A percentile compares a stretch with the other conserved stretches of the same genome.
These are phyloP conservation scores for Scaptodrosophila lebanonensis DNA, from an alignment of 1,140 invertebrate species.

Conservation along the genomic window DNA sequence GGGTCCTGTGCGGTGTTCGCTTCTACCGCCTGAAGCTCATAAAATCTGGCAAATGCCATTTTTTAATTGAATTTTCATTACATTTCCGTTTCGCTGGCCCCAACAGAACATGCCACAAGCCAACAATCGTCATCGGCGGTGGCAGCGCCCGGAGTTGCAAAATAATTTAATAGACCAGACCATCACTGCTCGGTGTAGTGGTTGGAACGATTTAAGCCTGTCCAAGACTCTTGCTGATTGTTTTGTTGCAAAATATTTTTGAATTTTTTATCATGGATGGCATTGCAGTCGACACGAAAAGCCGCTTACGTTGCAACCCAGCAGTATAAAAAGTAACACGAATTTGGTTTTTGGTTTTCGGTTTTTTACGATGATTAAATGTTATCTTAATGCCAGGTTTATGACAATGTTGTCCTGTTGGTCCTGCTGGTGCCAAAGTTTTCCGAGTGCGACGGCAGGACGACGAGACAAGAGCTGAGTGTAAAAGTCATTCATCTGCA, in stretches of 20 bases:
- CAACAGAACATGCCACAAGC: conserved; percentile 18
- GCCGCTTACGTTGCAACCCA: conserved; percentile 59
- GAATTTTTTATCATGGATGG: conserved; percentile 19
- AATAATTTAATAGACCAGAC: conserved; percentile 57
- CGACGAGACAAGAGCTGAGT: background rate
- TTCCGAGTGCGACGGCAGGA: conserved; percentile 12
- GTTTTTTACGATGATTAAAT: conserved; percentile 68
- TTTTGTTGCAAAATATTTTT: conserved; percentile 38
- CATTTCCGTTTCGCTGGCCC: conserved; percentile 62
- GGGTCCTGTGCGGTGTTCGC: background rate
- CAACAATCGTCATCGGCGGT: conserved; percentile 1
- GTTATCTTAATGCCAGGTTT: conserved; percentile 70
- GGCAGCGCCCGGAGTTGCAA: conserved; percentile 23
- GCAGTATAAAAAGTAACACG: conserved; percentile 8
- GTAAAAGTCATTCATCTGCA: conserved; percentile 47
- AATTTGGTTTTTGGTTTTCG: conserved; percentile 29
- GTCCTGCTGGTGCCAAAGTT: conserved; percentile 23
- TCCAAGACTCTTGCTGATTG: conserved; percentile 29
- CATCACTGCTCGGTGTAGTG: too few species aligned
- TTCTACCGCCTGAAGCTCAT: conserved; percentile 13
- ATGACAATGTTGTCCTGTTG: conserved; percentile 53
- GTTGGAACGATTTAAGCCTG: too few species aligned
- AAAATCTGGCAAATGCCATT: conserved; percentile 69
- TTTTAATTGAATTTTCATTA: conserved; percentile 75
- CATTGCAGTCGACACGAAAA: conserved; percentile 57